These are phyloP conservation scores for Narcine bancroftii DNA, from an alignment of 2,113 vertebrate species.

Conservation along the genomic window DNA sequence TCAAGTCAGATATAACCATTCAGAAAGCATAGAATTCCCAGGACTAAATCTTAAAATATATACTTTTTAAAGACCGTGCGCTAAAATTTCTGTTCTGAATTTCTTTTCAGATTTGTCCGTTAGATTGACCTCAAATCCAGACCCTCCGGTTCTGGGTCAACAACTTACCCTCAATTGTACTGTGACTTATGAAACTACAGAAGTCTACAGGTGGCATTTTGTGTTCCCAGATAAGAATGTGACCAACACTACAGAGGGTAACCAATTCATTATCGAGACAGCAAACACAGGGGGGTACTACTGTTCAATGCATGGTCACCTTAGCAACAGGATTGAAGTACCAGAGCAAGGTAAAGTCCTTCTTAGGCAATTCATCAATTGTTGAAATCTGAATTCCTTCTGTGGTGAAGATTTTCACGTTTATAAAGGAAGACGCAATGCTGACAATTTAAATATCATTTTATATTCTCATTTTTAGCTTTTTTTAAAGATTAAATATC, in stretches of 20 bases:
- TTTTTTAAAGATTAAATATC: neutral
- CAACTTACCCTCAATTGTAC: neutral
- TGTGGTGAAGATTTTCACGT: neutral
- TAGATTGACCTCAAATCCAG: neutral
- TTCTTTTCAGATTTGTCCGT: conserved; percentile 24
- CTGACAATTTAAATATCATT: neutral
- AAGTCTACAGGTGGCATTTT: neutral
- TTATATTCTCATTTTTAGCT: neutral
- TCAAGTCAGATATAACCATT: too few relatives aligned
- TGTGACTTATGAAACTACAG: neutral
- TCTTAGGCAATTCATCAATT: neutral
- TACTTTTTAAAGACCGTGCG: too few relatives aligned
- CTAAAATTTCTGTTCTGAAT: neutral
- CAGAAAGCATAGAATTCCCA: too few relatives aligned
- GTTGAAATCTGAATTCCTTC: neutral
- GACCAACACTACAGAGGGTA: neutral
- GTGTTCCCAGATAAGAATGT: neutral
- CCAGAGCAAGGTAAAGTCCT: conserved; percentile 5
- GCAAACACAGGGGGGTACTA: neutral
- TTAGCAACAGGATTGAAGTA: conserved; percentile 19
- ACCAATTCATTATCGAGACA: neutral
- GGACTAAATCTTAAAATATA: too few relatives aligned
- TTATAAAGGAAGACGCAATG: neutral
- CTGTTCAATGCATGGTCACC: neutral
- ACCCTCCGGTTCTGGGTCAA: neutral